A percentile compares a stretch with the other conserved stretches of the same genome.
Conservation (phyloP, 2,888 invertebrate species). For the Flexamia atlantica region DNA sequence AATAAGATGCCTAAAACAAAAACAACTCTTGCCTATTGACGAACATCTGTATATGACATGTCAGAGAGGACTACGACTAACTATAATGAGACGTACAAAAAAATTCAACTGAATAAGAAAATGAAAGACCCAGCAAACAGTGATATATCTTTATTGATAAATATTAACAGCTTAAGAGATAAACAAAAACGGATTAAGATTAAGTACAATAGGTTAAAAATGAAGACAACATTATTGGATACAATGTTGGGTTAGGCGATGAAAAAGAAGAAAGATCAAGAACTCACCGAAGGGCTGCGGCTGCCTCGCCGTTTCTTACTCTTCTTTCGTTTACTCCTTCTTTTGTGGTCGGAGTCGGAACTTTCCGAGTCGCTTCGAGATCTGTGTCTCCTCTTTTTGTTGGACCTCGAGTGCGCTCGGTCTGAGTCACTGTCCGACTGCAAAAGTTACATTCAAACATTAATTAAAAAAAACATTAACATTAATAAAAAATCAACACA, state of each 20-base stretch:
- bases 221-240: neutral
- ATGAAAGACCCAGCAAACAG: constrained; percentile 20
- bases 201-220: constrained; percentile 9
- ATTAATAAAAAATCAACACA: no score
- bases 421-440: constrained; percentile 72
- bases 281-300: constrained; percentile 76
- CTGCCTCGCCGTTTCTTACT: constrained; percentile 75
- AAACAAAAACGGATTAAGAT: neutral
- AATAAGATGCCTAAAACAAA: no score
- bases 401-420: constrained; percentile 76
- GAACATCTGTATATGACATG: no score
- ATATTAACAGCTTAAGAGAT: neutral
- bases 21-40: no score
- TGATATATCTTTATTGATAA: constrained; percentile 18
- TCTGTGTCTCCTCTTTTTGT: constrained; percentile 84
- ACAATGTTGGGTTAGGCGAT: constrained; percentile 16
- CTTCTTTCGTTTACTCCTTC: constrained; percentile 76
- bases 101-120: neutral
- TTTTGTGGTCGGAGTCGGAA: constrained; percentile 74
- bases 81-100: no score
- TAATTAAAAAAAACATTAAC: no score
- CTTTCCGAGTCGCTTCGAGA: constrained; percentile 75
- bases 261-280: constrained; percentile 61
- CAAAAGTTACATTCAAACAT: neutral
- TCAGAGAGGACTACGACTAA: no score